Evolutionary conservation across 2,113 vertebrate genomes (phyloP).

Genomic region (Gobius niger): DNA sequence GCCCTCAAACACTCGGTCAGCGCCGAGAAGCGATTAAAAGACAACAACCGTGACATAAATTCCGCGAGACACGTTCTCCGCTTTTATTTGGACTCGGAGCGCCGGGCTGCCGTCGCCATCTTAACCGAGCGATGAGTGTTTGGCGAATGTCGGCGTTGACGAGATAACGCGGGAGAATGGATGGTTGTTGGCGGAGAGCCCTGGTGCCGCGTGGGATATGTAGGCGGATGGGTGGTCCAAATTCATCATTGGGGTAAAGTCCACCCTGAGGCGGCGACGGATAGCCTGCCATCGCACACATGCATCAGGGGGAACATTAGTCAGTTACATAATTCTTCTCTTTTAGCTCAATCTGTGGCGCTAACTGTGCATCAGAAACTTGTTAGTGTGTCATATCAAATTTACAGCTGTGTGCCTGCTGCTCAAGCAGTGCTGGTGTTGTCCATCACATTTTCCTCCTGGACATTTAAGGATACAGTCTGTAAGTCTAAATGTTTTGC

Average conservation of each 20-base stretch:
- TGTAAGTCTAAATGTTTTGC: no score
- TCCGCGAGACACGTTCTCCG: constrained; percentile 1
- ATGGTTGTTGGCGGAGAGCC: not conserved
- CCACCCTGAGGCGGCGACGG: constrained; percentile 34
- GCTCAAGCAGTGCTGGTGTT: no score
- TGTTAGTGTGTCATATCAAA: no score
- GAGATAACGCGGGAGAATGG: constrained; percentile 12
- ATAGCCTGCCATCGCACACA: not conserved
- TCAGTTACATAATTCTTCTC: not conserved
- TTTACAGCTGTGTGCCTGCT: no score
- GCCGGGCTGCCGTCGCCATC: not conserved
- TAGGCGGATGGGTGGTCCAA: constrained; percentile 26
- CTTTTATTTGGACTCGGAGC: constrained; percentile 10
- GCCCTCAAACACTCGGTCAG: constrained; percentile 24
- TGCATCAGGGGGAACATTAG: not conserved
- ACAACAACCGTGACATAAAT: constrained; percentile 22
- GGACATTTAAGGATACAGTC: no score
- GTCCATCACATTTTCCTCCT: no score
- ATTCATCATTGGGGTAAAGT: constrained; percentile 24
- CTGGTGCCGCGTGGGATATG: constrained; percentile 1
- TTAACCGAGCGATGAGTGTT: constrained; percentile 8
- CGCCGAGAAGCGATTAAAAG: constrained; percentile 21
- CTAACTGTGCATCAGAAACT: no score
- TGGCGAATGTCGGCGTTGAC: constrained; percentile 5
- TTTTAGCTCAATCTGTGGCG: no score